Conservation (phyloP, 2,113 vertebrate species). For the Periophthalmus modestus region DNA sequence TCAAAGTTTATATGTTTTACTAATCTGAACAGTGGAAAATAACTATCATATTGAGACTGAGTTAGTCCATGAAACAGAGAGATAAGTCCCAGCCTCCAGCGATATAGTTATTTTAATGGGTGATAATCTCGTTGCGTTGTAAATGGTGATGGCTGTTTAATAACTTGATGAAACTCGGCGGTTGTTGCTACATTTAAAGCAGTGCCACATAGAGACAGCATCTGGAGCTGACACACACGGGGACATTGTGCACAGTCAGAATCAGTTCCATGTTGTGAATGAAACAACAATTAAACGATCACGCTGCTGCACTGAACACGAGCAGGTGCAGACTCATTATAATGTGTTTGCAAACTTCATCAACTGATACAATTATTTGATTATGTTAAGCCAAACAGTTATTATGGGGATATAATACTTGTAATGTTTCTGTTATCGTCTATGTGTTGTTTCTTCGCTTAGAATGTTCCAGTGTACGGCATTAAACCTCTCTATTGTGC, state of each 20-base stretch:
- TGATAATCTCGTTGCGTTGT: neutral
- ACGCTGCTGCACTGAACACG: no score
- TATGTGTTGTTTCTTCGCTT: no score
- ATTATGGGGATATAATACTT: no score
- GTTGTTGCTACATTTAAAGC: neutral
- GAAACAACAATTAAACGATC: neutral
- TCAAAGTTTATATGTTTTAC: no score
- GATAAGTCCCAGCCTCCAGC: neutral
- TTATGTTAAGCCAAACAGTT: no score
- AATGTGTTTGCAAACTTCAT: neutral
- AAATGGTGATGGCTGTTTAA: slow-evolving; percentile 5
- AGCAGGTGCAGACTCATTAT: neutral
- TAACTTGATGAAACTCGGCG: neutral
- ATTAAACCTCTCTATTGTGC: no score
- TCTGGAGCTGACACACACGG: neutral
- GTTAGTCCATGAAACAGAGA: neutral
- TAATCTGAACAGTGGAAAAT: no score
- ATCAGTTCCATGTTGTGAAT: neutral
- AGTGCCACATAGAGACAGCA: neutral
- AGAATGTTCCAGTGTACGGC: no score
- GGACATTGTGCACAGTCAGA: neutral
- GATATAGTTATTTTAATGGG: neutral
- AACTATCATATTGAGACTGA: no score
- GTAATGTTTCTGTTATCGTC: no score
- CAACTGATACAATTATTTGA: no score